A percentile compares a stretch with the other conserved stretches of the same genome.
Conservation (phyloP, 1,140 invertebrate species). For the Drosophila lacteicornis region DNA sequence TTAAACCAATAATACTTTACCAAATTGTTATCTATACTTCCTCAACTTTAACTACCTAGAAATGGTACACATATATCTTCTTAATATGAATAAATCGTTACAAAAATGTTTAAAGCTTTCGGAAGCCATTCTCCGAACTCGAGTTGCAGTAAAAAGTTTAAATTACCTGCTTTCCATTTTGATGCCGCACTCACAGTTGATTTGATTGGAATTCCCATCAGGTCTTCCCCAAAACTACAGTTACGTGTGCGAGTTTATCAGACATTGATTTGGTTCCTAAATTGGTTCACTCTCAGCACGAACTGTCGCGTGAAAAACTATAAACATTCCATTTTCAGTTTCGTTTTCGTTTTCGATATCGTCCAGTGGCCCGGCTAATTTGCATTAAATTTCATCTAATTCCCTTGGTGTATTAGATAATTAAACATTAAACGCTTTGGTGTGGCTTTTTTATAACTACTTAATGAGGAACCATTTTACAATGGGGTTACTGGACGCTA, state of each 20-base stretch:
- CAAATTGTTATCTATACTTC: not conserved
- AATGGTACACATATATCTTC: not conserved
- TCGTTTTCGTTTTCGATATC: slow-evolving; percentile 25
- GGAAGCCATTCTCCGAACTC: too few species aligned
- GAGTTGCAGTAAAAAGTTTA: slow-evolving; percentile 16
- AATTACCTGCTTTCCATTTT: slow-evolving; percentile 58
- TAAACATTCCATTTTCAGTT: slow-evolving; percentile 23
- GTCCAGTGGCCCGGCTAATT: slow-evolving; percentile 20
- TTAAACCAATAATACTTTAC: too few species aligned
- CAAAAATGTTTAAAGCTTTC: not conserved
- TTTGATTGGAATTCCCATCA: slow-evolving; percentile 31
- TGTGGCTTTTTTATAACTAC: slow-evolving; percentile 36
- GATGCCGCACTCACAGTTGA: slow-evolving; percentile 17
- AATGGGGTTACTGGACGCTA: slow-evolving; percentile 44
- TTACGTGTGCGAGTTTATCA: slow-evolving; percentile 36
- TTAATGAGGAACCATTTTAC: slow-evolving; percentile 36
- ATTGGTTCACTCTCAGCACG: slow-evolving; percentile 55
- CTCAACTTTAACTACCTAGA: not conserved
- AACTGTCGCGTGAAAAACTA: slow-evolving; percentile 39
- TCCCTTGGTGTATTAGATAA: slow-evolving; percentile 51
- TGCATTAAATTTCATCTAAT: slow-evolving; percentile 30
- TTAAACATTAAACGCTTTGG: slow-evolving; percentile 41
- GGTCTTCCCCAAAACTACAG: slow-evolving; percentile 32
- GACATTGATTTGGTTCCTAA: slow-evolving; percentile 29
- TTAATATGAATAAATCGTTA: not conserved